Conservation (phyloP, 2,888 invertebrate species). For the Mesorhabditis sp. region DNA sequence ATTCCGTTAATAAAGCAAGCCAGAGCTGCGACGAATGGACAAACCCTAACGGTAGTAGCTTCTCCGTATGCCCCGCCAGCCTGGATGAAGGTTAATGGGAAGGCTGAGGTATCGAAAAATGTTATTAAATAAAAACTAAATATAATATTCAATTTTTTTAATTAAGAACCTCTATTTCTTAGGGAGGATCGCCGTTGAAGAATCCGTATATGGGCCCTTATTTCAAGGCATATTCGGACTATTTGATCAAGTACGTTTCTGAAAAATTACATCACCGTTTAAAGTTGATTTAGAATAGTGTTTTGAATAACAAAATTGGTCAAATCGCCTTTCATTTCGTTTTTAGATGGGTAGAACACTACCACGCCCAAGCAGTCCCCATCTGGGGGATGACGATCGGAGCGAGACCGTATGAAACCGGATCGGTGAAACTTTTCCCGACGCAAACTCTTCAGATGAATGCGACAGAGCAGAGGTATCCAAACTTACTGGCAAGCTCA, state of each 20-base stretch:
- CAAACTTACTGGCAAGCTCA: background rate
- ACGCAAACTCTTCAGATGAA: background rate
- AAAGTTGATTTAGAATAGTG: background rate
- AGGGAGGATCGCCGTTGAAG: background rate
- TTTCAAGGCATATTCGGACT: background rate
- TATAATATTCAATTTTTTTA: background rate
- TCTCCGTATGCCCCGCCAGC: background rate
- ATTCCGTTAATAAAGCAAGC: background rate
- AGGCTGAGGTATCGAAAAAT: background rate
- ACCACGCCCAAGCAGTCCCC: background rate
- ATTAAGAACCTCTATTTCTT: background rate
- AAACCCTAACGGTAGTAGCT: background rate
- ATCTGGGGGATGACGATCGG: slow-evolving; percentile 4
- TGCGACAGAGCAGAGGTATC: background rate
- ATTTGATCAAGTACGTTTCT: background rate
- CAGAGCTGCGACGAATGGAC: background rate
- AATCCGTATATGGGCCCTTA: background rate
- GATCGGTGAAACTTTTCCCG: background rate
- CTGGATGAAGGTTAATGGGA: background rate
- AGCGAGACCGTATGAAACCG: background rate
- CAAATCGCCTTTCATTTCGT: background rate
- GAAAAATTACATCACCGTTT: background rate
- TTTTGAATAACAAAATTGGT: too few relatives aligned
- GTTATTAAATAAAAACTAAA: too few relatives aligned
- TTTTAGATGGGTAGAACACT: background rate